phyloP scores from a whole-genome alignment of 2,113 vertebrate species.

The chimpanzee (Pan troglodytes) region NHGRI_mPanTro3-v2.1_pri NC_072408.2:85501001-85501500 shows the following conservation, averaged over 20 bases:
- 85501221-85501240: conserved; percentile 1
- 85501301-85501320: neutral
- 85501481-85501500: neutral
- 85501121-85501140: neutral
- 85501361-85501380: neutral
- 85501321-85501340: conserved; percentile 35
- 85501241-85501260: neutral
- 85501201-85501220: neutral
- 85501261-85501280: neutral
- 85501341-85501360: neutral
- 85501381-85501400: neutral
- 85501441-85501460: neutral
- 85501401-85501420: neutral
- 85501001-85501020: neutral
- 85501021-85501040: neutral
- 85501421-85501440: neutral
- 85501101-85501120: neutral
- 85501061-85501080: neutral
- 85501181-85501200: neutral
- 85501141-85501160: neutral
- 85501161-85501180: conserved; percentile 23
- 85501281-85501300: neutral
- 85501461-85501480: neutral
- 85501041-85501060: neutral
- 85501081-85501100: neutral